Evolutionary conservation across 2,113 vertebrate species (phyloP).

Genomic region (Synodontis membranacea): DNA sequence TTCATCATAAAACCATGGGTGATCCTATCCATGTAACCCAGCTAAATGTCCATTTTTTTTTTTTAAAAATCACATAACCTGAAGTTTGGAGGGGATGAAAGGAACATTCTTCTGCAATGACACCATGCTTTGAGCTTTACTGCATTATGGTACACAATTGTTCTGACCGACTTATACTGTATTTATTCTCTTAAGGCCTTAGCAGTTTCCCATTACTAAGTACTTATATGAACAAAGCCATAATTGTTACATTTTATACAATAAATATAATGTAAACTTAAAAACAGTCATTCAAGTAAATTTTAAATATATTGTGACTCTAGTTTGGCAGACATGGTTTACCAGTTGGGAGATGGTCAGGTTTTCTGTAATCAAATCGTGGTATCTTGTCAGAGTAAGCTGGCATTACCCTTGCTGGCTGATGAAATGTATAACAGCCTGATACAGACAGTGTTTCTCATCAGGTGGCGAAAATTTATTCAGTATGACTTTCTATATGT

Average conservation of each 20-base stretch:
- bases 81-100: constrained; percentile 21
- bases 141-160: constrained; percentile 30
- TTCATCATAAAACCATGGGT: constrained; percentile 64
- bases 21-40: constrained; percentile 46
- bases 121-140: constrained; percentile 28
- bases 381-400: constrained; percentile 25
- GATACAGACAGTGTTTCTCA: constrained; percentile 59
- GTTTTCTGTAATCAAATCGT: not conserved
- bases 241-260: constrained; percentile 25
- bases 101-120: constrained; percentile 27
- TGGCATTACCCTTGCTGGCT: constrained; percentile 63
- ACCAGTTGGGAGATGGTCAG: not conserved
- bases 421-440: constrained; percentile 66
- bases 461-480: constrained; percentile 57
- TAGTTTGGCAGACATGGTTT: not conserved
- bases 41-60: constrained; percentile 39
- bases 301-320: constrained; percentile 2
- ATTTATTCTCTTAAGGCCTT: constrained; percentile 33
- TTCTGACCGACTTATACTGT: constrained; percentile 37
- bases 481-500: constrained; percentile 60
- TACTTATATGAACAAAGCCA: constrained; percentile 27
- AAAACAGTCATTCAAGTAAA: constrained; percentile 17
- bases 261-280: constrained; percentile 9
- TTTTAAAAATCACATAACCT: constrained; percentile 40
- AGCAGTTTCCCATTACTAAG: constrained; percentile 17